Evolutionary conservation across 2,113 vertebrate species (phyloP).

Genomic region (Myotis lucifugus): DNA sequence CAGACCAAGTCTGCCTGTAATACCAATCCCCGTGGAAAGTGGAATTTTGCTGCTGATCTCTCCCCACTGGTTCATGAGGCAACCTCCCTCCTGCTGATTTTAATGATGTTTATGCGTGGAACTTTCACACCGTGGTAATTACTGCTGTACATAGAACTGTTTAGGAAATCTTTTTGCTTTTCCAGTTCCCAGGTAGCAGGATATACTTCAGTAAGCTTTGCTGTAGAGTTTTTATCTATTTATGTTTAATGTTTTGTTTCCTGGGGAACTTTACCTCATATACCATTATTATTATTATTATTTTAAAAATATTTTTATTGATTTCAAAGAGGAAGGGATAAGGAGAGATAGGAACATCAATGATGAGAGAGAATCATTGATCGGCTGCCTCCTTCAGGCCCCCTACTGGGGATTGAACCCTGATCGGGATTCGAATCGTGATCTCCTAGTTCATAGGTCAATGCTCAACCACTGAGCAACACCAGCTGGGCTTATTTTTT

Average conservation of each 20-base stretch:
- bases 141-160: constrained; percentile 5
- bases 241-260: background rate
- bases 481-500: background rate
- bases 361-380: too few relatives aligned
- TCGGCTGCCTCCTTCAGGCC: too few relatives aligned
- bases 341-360: too few relatives aligned
- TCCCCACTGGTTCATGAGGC: background rate
- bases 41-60: constrained; percentile 36
- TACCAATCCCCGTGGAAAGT: constrained; percentile 1
- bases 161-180: constrained; percentile 39
- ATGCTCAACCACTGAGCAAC: too few relatives aligned
- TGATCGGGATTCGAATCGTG: too few relatives aligned
- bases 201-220: background rate
- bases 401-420: too few relatives aligned
- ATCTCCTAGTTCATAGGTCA: too few relatives aligned
- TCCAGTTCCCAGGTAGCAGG: background rate
- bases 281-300: too few relatives aligned
- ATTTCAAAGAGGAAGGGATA: too few relatives aligned
- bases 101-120: constrained; percentile 51
- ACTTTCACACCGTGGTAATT: background rate
- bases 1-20: background rate
- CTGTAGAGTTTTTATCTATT: background rate
- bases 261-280: background rate
- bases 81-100: constrained; percentile 40
- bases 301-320: too few relatives aligned